Conservation (phyloP, 92 coral and sea anemone genomes). For the Meandrina meandrites region DNA sequence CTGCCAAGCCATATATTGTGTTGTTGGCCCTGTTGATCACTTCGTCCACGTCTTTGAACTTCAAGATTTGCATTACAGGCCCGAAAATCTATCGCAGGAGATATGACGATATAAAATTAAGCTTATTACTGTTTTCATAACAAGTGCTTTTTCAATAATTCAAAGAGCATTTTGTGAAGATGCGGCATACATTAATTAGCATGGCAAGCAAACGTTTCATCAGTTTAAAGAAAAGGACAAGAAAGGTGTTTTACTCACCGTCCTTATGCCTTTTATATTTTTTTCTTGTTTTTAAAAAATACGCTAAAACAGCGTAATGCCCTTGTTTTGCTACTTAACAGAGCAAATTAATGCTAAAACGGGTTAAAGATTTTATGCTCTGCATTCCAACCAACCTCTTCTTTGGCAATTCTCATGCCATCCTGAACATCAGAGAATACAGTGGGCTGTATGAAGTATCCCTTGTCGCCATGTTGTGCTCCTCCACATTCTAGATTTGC, state of each 20-base stretch:
- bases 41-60: slow-evolving; percentile 86
- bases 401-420: slow-evolving; percentile 90
- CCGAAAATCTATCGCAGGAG: slow-evolving; percentile 81
- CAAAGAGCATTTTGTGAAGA: too few species aligned
- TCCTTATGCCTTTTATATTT: too few species aligned
- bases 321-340: too few species aligned
- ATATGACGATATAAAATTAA: neutral
- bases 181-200: too few species aligned
- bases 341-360: too few species aligned
- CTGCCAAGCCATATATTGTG: slow-evolving; percentile 90
- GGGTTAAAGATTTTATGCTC: too few species aligned
- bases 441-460: slow-evolving; percentile 89
- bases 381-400: slow-evolving; percentile 81
- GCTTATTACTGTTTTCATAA: neutral
- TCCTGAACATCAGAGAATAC: slow-evolving; percentile 91
- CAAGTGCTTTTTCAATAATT: too few species aligned
- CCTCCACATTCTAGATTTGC: slow-evolving; percentile 91
- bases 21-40: slow-evolving; percentile 88
- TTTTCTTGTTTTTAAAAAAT: too few species aligned
- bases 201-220: too few species aligned
- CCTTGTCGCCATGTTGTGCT: slow-evolving; percentile 79
- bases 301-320: too few species aligned
- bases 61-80: slow-evolving; percentile 94
- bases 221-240: too few species aligned
- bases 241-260: too few species aligned